Evolutionary conservation across 2,797 vertebrate genomes (phyloP).

Genomic region (Meda fulgida): DNA sequence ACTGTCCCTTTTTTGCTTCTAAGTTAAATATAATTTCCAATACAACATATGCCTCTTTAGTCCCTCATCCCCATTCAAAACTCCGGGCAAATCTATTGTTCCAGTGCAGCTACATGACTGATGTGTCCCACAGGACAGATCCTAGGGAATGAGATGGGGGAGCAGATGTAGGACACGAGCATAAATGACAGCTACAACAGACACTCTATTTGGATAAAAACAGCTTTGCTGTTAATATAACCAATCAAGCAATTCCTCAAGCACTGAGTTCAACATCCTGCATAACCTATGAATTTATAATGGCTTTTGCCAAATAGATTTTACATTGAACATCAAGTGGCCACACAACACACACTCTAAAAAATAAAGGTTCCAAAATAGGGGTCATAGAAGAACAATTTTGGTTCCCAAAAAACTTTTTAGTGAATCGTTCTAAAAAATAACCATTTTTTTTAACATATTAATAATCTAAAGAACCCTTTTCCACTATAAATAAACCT

Average conservation of each 20-base stretch:
- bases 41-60: slow-evolving; percentile 29
- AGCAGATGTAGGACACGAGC: slow-evolving; percentile 29
- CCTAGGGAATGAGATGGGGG: background rate
- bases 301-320: background rate
- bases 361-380: too few species aligned
- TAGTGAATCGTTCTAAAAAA: too few species aligned
- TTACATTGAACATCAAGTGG: background rate
- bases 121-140: slow-evolving; percentile 37
- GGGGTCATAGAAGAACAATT: too few species aligned
- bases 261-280: background rate
- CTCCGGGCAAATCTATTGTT: slow-evolving; percentile 21
- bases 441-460: too few species aligned
- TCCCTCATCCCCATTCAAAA: slow-evolving; percentile 42
- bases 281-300: background rate
- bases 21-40: slow-evolving; percentile 32
- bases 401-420: too few species aligned
- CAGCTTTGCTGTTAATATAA: slow-evolving; percentile 24
- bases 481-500: too few species aligned
- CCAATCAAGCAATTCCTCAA: slow-evolving; percentile 20
- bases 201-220: slow-evolving; percentile 19
- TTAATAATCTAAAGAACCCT: too few species aligned
- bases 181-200: slow-evolving; percentile 25
- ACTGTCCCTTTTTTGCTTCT: background rate
- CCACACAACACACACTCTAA: too few species aligned
- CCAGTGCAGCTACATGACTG: slow-evolving; percentile 25